These are phyloP conservation scores for Diadromus collaris DNA, from an alignment of 2,888 invertebrate species.

Conservation along the genomic window DNA sequence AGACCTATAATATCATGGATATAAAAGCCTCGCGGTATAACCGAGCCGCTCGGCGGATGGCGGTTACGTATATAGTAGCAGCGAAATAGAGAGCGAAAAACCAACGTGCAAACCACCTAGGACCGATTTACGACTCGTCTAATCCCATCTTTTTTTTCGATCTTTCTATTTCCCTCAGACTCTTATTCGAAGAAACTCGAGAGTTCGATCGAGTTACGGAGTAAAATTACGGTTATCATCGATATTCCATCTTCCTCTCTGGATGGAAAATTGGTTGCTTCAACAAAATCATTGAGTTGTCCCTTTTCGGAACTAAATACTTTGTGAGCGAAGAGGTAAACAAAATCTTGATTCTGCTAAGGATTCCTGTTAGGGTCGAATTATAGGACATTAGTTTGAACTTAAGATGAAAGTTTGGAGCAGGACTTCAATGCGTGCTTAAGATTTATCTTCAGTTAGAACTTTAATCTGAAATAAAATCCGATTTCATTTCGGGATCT, in stretches of 20 bases:
- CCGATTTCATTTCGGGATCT: no score
- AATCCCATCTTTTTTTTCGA: slow-evolving; percentile 48
- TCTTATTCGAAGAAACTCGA: background rate
- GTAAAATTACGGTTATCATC: background rate
- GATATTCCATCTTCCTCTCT: background rate
- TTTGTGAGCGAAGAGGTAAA: background rate
- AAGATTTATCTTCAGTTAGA: no score
- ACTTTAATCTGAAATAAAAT: no score
- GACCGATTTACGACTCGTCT: slow-evolving; percentile 55
- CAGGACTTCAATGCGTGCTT: no score
- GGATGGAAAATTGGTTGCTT: background rate
- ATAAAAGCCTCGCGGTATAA: slow-evolving; percentile 56
- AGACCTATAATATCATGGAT: slow-evolving; percentile 62
- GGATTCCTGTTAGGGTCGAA: no score
- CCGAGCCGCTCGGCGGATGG: slow-evolving; percentile 43
- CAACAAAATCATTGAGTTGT: background rate
- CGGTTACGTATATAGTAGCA: slow-evolving; percentile 32
- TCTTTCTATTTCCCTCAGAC: background rate
- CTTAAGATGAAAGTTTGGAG: no score
- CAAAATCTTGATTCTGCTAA: background rate
- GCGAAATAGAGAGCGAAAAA: background rate
- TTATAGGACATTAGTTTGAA: no score
- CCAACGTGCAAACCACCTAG: slow-evolving; percentile 40
- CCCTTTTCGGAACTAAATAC: background rate
- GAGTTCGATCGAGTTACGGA: background rate